Percentiles rank a stretch among this genome's conserved stretches.
Conservation (phyloP, 1,140 invertebrate genomes). For the Octopus bimaculoides region DNA sequence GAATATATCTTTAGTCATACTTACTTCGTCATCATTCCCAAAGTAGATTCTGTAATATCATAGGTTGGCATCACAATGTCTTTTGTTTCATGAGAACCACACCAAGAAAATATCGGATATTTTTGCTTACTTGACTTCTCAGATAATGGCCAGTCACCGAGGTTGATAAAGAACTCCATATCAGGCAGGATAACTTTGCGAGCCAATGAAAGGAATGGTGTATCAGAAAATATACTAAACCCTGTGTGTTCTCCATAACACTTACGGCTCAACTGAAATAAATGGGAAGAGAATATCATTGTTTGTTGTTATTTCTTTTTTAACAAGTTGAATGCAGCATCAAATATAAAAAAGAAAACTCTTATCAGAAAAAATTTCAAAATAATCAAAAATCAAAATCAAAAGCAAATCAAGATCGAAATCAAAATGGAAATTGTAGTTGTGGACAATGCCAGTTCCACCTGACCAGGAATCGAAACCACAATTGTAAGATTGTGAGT, state of each 20-base stretch:
- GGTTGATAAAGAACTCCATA: constrained; percentile 87
- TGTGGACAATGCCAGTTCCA: too few relatives aligned
- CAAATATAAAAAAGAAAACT: too few relatives aligned
- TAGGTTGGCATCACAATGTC: constrained; percentile 96
- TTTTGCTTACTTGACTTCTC: constrained; percentile 53
- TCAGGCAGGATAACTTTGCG: constrained; percentile 82
- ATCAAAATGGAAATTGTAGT: too few relatives aligned
- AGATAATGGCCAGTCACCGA: constrained; percentile 91
- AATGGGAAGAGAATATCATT: constrained; percentile 15
- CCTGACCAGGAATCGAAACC: too few relatives aligned
- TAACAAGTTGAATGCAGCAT: not conserved
- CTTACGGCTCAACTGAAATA: constrained; percentile 72
- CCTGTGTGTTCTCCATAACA: constrained; percentile 94
- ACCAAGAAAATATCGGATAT: constrained; percentile 93
- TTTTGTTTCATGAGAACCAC: constrained; percentile 76
- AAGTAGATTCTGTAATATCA: constrained; percentile 86
- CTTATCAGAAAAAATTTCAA: too few relatives aligned
- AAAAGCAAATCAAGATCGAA: too few relatives aligned
- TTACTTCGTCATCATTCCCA: constrained; percentile 87
- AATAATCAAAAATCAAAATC: too few relatives aligned
- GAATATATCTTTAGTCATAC: too few relatives aligned
- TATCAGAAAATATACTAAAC: constrained; percentile 94
- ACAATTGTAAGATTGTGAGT: too few relatives aligned
- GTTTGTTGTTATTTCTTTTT: constrained; percentile 1
- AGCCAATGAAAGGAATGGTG: constrained; percentile 77